Base-by-base conservation (phyloP, 2,888 invertebrate species). In the Thalpophila matura region DNA sequence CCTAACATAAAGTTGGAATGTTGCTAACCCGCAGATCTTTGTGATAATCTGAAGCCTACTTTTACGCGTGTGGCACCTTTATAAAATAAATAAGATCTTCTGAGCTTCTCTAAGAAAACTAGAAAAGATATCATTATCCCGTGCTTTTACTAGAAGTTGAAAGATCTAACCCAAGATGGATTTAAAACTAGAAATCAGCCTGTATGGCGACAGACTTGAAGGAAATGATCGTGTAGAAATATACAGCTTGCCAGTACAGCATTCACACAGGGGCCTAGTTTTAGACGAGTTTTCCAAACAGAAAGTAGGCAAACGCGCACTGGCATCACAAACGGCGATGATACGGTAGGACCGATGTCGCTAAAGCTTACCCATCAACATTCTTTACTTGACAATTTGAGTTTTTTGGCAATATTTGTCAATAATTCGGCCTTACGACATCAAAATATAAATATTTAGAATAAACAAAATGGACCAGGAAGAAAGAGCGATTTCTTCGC, bases 231-330 rank as follows among this genome's bases (percentile, higher is more conserved):
- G 82, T 84, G 83, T 91, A 90, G 92, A 92, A 91, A 89, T 88
- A 86, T 83, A 80, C 86, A 86, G 87, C 83, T 75, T 76, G 85
- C 76, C 69, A 65, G 78, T 82, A 82, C 89, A 83, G 85, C 87
- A 86, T 89, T 87, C 86, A 85, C 81, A 79, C 74, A 82, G 81
- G 83, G 86, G 81, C 91, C 93, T 91, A 91, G 91, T 88, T 93
- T 82, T 81, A 87, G 89, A 93, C 93, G 83, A 91, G 93, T 93
- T 93, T 91, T 90, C 92, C 91, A 89, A 89, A 87, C 89, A 86
- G 93, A 94, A 94, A 94, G 93, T 93, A 91, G 93, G 91, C 86
- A 84, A 92, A 83, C 90, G 70, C 86, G 84, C 76, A 80, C 47
- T 65, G 74, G 70, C 71, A 77, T 81, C 83, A 83, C 79, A 80